Conservation (phyloP, 2,113 vertebrate genomes). For the Oncorhynchus gorbuscha region DNA sequence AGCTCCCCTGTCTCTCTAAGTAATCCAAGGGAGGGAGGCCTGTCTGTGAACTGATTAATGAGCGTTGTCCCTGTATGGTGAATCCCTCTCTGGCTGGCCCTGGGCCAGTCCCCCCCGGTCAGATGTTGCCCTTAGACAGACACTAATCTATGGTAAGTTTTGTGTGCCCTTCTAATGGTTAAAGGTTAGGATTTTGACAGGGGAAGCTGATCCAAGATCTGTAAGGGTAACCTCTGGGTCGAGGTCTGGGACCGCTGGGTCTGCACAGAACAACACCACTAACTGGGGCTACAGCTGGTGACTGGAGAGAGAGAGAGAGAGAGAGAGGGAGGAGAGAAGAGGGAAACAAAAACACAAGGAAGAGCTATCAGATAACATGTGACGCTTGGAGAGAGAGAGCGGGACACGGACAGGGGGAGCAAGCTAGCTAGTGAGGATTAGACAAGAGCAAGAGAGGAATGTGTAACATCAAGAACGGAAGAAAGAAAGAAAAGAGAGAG, state of each 20-base stretch:
- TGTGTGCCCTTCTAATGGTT: constrained; percentile 14
- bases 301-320: not conserved
- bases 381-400: not conserved
- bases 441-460: not conserved
- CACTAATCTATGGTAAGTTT: not conserved
- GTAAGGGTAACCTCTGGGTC: constrained; percentile 33
- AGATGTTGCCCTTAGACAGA: constrained; percentile 25
- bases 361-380: not conserved
- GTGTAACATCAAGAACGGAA: constrained; percentile 27
- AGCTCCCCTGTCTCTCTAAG: constrained; percentile 15
- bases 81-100: constrained; percentile 31
- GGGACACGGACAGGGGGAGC: too few species aligned
- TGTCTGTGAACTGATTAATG: constrained; percentile 64
- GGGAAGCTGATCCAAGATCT: constrained; percentile 37
- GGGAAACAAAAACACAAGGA: not conserved
- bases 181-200: constrained; percentile 47
- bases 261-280: too few species aligned
- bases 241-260: not conserved
- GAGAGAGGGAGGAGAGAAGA: not conserved
- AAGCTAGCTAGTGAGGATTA: not conserved
- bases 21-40: constrained; percentile 59
- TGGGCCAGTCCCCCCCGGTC: constrained; percentile 20
- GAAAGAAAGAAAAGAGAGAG: not conserved
- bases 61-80: constrained; percentile 38
- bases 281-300: too few species aligned